Conservation (phyloP, 2,113 vertebrate species). For the Bothrops jararaca region DNA sequence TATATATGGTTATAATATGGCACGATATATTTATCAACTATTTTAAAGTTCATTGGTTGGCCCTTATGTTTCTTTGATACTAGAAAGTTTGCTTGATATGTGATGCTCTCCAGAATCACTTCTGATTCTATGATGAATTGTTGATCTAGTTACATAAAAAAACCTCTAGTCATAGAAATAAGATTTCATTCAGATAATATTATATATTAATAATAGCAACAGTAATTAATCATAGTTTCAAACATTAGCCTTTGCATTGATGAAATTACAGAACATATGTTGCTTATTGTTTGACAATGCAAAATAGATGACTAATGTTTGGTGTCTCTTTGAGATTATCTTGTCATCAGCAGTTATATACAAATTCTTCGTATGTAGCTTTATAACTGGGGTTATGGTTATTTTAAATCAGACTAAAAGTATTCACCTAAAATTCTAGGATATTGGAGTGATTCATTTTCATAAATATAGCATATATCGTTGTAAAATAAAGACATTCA, state of each 20-base stretch:
- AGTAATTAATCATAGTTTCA: background rate
- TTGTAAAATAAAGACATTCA: constrained; percentile 32
- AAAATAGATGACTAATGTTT: background rate
- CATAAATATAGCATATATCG: constrained; percentile 19
- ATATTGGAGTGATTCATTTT: constrained; percentile 28
- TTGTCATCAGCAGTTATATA: background rate
- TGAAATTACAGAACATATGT: background rate
- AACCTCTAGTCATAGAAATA: background rate
- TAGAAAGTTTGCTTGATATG: background rate
- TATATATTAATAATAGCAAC: background rate
- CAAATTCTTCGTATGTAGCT: background rate
- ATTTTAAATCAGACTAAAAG: constrained; percentile 11
- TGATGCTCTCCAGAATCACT: background rate
- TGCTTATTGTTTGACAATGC: background rate
- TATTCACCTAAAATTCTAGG: constrained; percentile 13
- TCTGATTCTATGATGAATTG: background rate
- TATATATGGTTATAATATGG: background rate
- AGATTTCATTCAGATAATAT: background rate
- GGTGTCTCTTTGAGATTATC: background rate
- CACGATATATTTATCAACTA: background rate
- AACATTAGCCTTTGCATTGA: background rate
- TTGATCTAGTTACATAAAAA: background rate
- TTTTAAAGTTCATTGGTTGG: background rate
- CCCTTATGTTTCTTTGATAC: background rate
- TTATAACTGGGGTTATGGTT: background rate